Evolutionary conservation across 2,888 invertebrate species (phyloP).

Genomic region (Dioctria rufipes): DNA sequence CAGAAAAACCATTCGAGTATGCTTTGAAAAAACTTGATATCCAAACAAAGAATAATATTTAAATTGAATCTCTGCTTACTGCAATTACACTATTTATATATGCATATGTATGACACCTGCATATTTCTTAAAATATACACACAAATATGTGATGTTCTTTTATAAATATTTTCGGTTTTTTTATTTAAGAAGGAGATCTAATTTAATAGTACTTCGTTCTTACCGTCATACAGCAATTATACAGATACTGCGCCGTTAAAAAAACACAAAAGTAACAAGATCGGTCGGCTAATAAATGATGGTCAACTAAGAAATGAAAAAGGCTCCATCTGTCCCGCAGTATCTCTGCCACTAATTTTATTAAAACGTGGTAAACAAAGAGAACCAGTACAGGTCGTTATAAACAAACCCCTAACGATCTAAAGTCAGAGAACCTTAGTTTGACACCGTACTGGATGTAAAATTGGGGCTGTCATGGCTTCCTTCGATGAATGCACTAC

Average conservation of each 20-base stretch:
- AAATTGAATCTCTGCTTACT: too few relatives aligned
- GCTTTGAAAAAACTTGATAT: too few relatives aligned
- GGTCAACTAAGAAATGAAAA: conserved; percentile 18
- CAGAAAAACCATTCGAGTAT: too few relatives aligned
- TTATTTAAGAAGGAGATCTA: too few relatives aligned
- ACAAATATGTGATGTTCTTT: too few relatives aligned
- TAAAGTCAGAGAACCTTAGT: too few relatives aligned
- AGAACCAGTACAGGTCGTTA: conserved; percentile 1
- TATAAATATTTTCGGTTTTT: too few relatives aligned
- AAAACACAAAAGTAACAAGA: conserved; percentile 17
- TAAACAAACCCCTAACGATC: conserved; percentile 3
- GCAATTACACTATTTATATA: too few relatives aligned
- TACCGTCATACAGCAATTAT: conserved; percentile 25
- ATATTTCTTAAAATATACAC: too few relatives aligned
- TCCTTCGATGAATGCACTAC: background rate
- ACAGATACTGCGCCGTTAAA: conserved; percentile 3
- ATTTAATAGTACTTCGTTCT: background rate
- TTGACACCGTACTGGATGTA: background rate
- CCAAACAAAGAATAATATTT: too few relatives aligned
- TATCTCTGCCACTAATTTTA: too few relatives aligned
- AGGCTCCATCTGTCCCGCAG: background rate
- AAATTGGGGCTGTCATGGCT: background rate
- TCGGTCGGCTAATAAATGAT: conserved; percentile 16
- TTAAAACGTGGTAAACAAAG: background rate
- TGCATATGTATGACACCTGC: too few relatives aligned